Evolutionary conservation across 2,797 vertebrate species (phyloP), one percentile per base, ranked within the genome.

Genomic region (Micromesistius poutassou): DNA sequence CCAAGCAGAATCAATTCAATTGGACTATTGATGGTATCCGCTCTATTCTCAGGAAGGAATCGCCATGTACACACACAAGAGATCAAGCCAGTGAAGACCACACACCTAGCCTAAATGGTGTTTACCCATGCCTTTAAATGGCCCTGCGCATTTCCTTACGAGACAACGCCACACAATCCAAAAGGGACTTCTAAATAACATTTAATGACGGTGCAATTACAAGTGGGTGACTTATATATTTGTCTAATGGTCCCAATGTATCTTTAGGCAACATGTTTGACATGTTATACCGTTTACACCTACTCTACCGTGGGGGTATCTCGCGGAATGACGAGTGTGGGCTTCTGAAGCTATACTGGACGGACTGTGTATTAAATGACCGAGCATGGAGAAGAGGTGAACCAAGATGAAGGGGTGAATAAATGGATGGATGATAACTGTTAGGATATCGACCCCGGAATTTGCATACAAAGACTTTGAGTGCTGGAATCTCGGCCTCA

Each of bases 151-250:
- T 94, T 95, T 95, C 94, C 94, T 94, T 79, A 74, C 90, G 89
- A 90, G 78, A 93, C 94, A 90, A 93, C 80, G 91, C 91, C 91
- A 94, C 91, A 91, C 92, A 93, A 93, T 94, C 92, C 84, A 84
- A 93, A 94, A 93, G 76, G 89, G 90, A 91, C 93, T 90, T 89
- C 93, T 93, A 94, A 95, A 96, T 95, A 93, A 93, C 86, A 88
- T 92, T 94, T 95, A 95, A 97, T 97, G 95, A 96, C 92, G 93
- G 92, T 92, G 88, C 81, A 92, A 94, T 94, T 94, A 92, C 92
- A 91, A 91, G 90, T 85, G 87, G 83, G 89, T 78, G 92, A 82
- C 85, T 90, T 89, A 91, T 86, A 90, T 94, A 94, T 92, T 94
- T 89, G 91, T 88, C 90, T 92, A 90, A 93, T 93, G 90, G 89